Evolutionary conservation across 2,888 invertebrate genomes (phyloP).

Genomic region (Mythimna albipuncta): DNA sequence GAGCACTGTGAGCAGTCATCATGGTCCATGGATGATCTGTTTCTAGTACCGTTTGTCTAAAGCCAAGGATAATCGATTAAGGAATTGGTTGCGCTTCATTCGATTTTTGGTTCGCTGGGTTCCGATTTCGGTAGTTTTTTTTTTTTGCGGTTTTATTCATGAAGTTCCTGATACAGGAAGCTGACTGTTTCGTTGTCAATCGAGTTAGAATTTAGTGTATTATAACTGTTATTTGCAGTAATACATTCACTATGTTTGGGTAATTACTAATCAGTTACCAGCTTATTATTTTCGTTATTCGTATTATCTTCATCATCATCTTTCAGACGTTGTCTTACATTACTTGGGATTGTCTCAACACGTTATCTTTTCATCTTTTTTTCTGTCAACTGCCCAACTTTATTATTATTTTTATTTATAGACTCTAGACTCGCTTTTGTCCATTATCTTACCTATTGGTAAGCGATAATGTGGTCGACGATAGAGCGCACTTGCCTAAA

Average conservation of each 20-base stretch:
- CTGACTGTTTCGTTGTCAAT: not conserved
- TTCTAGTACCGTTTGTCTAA: slow-evolving; percentile 48
- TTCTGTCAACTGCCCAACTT: not conserved
- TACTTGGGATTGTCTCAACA: not conserved
- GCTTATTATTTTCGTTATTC: too few species aligned
- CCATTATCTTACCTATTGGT: too few species aligned
- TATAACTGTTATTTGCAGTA: not conserved
- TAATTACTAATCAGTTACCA: not conserved
- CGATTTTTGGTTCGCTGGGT: slow-evolving; percentile 30
- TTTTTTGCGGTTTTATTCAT: slow-evolving; percentile 17
- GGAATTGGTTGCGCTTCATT: slow-evolving; percentile 43
- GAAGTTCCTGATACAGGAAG: slow-evolving; percentile 10
- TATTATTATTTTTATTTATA: not conserved
- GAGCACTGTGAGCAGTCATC: slow-evolving; percentile 17
- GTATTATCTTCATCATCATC: not conserved
- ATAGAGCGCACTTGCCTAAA: too few species aligned
- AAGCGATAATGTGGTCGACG: too few species aligned
- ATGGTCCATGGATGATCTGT: slow-evolving; percentile 22
- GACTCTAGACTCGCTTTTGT: too few species aligned
- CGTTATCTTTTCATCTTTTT: not conserved
- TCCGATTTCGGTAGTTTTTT: slow-evolving; percentile 15
- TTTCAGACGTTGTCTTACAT: not conserved
- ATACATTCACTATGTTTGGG: not conserved
- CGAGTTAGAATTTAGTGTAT: not conserved
- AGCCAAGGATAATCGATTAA: slow-evolving; percentile 53